Evolutionary conservation across 2,888 invertebrate species (phyloP).

Genomic region (Monopis laevigella): DNA sequence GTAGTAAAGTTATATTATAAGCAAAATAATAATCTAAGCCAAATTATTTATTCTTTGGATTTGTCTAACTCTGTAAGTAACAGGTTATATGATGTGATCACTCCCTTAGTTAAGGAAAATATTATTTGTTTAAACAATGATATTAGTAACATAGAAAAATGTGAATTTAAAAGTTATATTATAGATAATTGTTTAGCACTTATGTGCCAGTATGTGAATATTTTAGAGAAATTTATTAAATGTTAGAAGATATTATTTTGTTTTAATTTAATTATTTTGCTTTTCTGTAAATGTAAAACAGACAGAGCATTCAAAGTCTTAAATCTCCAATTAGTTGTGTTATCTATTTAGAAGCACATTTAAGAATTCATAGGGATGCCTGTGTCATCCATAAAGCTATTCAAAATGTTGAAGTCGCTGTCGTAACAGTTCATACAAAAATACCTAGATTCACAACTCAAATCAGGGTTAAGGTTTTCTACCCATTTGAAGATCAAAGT

Average conservation of each 20-base stretch:
- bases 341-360: too few relatives aligned
- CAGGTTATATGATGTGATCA: conserved; percentile 42
- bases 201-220: conserved; percentile 53
- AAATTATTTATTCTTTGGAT: conserved; percentile 46
- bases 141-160: conserved; percentile 34
- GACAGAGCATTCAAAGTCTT: too few relatives aligned
- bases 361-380: too few relatives aligned
- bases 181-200: conserved; percentile 53
- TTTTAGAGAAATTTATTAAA: conserved; percentile 62
- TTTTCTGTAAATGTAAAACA: too few relatives aligned
- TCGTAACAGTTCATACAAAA: too few relatives aligned
- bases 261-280: too few relatives aligned
- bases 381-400: too few relatives aligned
- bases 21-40: conserved; percentile 43
- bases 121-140: conserved; percentile 34
- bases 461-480: too few relatives aligned
- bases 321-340: too few relatives aligned
- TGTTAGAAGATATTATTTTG: conserved; percentile 33
- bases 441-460: too few relatives aligned
- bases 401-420: too few relatives aligned
- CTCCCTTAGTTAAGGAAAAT: conserved; percentile 43
- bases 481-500: too few relatives aligned
- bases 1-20: conserved; percentile 55
- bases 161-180: conserved; percentile 34
- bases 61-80: conserved; percentile 47